Percentiles rank a stretch among this genome's conserved stretches.
Conservation (phyloP, 2,113 vertebrate species). For the Microtus richardsoni region DNA sequence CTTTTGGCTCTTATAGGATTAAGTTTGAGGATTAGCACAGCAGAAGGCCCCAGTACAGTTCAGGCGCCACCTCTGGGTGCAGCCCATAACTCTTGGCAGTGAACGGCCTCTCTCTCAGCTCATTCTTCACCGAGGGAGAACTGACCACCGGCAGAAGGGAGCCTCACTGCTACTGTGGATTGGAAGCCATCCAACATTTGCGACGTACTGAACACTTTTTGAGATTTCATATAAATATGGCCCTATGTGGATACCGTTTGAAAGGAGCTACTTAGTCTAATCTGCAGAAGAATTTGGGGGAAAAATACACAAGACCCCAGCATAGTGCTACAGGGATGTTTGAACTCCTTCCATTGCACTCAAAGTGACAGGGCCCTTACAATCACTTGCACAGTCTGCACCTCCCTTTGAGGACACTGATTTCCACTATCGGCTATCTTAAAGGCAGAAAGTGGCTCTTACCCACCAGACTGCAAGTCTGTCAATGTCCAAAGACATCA, state of each 20-base stretch:
- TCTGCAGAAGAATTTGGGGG: background rate
- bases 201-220: background rate
- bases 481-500: accelerated
- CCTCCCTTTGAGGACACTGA: background rate
- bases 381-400: background rate
- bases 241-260: background rate
- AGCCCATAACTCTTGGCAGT: conserved; percentile 61
- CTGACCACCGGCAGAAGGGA: background rate
- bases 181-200: background rate
- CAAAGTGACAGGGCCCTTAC: accelerated
- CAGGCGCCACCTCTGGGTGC: conserved; percentile 18
- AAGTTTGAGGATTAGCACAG: conserved; percentile 64
- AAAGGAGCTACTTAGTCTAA: conserved; percentile 9
- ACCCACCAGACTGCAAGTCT: background rate
- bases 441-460: background rate
- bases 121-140: conserved; percentile 22
- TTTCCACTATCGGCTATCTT: background rate
- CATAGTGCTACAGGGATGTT: background rate
- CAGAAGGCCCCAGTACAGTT: conserved; percentile 24
- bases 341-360: background rate
- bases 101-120: conserved; percentile 47
- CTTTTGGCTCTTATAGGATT: conserved; percentile 26
- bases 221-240: conserved; percentile 5
- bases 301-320: background rate
- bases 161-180: background rate